Evolutionary conservation across 2,888 invertebrate species (phyloP).

Genomic region (Sylvicola fuscatus): DNA sequence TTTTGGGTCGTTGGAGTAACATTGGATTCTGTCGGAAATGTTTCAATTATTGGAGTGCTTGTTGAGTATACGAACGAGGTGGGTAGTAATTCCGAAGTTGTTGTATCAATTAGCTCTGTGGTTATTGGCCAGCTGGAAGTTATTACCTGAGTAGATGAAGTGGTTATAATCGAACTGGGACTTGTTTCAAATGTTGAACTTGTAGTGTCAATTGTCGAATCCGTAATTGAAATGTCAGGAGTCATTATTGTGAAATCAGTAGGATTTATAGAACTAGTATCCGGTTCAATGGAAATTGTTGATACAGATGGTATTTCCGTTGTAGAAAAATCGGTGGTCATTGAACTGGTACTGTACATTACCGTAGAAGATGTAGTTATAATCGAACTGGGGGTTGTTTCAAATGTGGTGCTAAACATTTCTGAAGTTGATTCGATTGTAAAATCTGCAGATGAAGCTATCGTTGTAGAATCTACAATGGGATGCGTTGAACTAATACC

Average conservation of each 20-base stretch:
- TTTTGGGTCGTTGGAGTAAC: no score
- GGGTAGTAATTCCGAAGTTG: not conserved
- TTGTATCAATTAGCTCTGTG: no score
- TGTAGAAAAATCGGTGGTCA: not conserved
- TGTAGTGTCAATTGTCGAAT: not conserved
- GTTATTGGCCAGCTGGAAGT: not conserved
- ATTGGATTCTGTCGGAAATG: no score
- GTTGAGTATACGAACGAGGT: no score
- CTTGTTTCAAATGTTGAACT: no score
- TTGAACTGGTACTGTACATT: not conserved
- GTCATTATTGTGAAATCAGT: not conserved
- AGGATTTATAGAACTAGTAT: not conserved
- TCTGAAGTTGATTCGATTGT: not conserved
- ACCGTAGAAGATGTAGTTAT: not conserved
- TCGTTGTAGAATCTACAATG: not conserved
- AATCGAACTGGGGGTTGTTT: not conserved
- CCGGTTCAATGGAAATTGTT: not conserved
- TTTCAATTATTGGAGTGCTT: no score
- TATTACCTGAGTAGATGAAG: not conserved
- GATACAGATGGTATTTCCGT: not conserved
- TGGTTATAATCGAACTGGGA: no score
- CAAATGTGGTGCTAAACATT: not conserved
- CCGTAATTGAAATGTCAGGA: no score
- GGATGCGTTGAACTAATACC: no score
- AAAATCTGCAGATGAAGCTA: no score